These are phyloP conservation scores for Octodon degus DNA, from an alignment of 2,113 vertebrate genomes.

Conservation along the genomic window DNA sequence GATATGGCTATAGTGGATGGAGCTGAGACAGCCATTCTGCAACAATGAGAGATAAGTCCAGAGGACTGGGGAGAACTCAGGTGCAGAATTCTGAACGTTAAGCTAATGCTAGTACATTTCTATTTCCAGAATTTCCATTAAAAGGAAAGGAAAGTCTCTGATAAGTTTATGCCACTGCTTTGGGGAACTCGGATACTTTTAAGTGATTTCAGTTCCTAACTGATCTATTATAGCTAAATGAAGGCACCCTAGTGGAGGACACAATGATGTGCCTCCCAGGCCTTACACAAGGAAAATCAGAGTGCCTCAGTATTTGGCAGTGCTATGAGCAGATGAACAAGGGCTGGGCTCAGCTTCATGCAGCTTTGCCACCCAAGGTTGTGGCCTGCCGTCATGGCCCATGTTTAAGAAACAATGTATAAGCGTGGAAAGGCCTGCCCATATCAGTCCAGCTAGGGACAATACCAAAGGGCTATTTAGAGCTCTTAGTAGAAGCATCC, in stretches of 20 bases:
- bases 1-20: not conserved
- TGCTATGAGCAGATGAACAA: not conserved
- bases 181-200: not conserved
- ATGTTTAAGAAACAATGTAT: not conserved
- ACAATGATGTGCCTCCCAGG: not conserved
- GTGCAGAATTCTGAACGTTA: not conserved
- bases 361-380: not conserved
- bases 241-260: not conserved
- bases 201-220: not conserved
- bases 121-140: not conserved
- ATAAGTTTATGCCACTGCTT: not conserved
- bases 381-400: not conserved
- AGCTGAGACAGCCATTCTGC: not conserved
- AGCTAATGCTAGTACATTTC: not conserved
- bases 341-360: not conserved
- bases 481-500: not conserved
- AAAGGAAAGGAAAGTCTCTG: not conserved
- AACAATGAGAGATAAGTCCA: not conserved
- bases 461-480: not conserved
- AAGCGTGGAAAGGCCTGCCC: not conserved
- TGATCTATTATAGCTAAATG: not conserved
- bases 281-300: not conserved
- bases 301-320: not conserved
- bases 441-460: not conserved
- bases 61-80: not conserved